A percentile compares a stretch with the other conserved stretches of the same genome.
phyloP scores from a whole-genome alignment of 2,113 vertebrate species.

The Pyrgilauda ruficollis region DNA sequence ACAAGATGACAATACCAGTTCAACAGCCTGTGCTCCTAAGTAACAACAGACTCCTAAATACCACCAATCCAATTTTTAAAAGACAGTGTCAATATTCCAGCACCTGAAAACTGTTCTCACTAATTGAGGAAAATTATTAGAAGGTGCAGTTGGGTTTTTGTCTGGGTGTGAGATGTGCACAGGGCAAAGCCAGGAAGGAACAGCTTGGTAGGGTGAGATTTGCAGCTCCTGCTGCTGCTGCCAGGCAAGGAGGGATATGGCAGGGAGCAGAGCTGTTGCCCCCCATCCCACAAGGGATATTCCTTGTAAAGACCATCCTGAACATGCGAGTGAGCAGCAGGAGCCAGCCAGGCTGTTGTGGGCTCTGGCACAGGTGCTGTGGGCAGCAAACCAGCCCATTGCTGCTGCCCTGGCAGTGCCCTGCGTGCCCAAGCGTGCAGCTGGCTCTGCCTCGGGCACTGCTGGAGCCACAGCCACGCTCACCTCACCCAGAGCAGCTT shows the following conservation, averaged over 20 bases:
- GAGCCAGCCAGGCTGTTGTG: not conserved
- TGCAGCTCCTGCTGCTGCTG: not conserved
- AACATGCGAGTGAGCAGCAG: not conserved
- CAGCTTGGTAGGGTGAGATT: not conserved
- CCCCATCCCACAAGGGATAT: not conserved
- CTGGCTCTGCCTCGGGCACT: not conserved
- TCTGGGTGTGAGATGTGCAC: not conserved
- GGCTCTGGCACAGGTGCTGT: not conserved
- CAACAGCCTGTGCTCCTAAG: not conserved
- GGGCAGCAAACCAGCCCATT: not conserved
- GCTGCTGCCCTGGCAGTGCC: not conserved
- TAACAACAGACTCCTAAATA: not conserved
- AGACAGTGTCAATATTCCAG: not conserved
- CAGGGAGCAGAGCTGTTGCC: not conserved
- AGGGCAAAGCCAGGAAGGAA: not conserved
- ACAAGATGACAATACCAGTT: not conserved
- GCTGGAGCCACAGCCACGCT: not conserved
- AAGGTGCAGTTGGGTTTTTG: not conserved
- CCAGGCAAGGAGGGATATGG: not conserved
- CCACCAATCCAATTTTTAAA: not conserved
- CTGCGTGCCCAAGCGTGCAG: fast-evolving
- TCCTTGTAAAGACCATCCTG: fast-evolving
- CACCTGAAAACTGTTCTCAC: not conserved
- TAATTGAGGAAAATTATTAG: not conserved
- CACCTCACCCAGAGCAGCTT: not conserved